Conservation (phyloP, 2,888 invertebrate genomes). For the Nowickia ferox region DNA sequence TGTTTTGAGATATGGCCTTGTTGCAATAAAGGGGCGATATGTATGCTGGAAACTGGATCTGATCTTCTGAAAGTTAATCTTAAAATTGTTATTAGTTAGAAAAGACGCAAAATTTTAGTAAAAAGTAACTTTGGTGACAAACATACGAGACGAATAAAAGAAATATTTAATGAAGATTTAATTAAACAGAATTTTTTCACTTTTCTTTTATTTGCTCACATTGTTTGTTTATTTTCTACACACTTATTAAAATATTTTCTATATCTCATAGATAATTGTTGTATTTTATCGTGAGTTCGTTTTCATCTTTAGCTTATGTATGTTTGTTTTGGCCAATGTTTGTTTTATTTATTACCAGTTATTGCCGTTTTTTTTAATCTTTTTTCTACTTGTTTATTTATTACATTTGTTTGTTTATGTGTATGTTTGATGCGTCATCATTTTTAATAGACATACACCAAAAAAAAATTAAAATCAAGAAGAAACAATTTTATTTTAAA, state of each 20-base stretch:
- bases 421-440: constrained; percentile 51
- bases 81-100: too few relatives aligned
- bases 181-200: background rate
- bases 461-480: too few relatives aligned
- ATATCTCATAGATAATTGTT: constrained; percentile 42
- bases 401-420: constrained; percentile 24
- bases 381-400: constrained; percentile 26
- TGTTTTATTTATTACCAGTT: constrained; percentile 67
- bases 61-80: too few relatives aligned
- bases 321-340: constrained; percentile 55
- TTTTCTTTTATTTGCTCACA: constrained; percentile 1
- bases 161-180: too few relatives aligned
- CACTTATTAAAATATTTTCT: constrained; percentile 12
- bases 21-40: too few relatives aligned
- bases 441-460: background rate
- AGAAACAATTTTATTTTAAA: too few relatives aligned
- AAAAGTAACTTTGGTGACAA: too few relatives aligned
- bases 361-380: constrained; percentile 26
- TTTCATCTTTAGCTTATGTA: constrained; percentile 46
- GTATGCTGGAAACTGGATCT: too few relatives aligned
- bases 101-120: too few relatives aligned
- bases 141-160: too few relatives aligned
- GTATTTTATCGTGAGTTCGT: constrained; percentile 44
- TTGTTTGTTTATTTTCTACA: constrained; percentile 30
- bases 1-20: too few relatives aligned